Evolutionary conservation across 2,797 vertebrate genomes (phyloP).

Genomic region (Spinus pinus): DNA sequence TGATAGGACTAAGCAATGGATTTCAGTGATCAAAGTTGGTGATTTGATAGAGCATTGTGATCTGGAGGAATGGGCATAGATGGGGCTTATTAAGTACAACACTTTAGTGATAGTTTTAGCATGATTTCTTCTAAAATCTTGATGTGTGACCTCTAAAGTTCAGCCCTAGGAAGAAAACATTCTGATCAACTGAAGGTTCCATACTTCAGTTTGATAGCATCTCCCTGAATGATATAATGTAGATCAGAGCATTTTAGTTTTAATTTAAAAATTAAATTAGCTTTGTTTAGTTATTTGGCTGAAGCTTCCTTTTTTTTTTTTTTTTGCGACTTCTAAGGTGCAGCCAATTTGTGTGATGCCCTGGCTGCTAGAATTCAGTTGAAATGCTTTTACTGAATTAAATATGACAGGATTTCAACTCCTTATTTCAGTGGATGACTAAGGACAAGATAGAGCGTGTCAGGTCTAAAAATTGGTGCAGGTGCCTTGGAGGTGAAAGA

Average conservation of each 20-base stretch:
- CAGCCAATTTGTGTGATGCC: background rate
- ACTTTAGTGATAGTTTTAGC: background rate
- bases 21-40: background rate
- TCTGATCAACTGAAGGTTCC: background rate
- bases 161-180: background rate
- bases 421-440: background rate
- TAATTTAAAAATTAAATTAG: background rate
- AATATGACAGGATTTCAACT: background rate
- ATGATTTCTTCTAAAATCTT: background rate
- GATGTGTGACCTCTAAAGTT: background rate
- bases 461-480: background rate
- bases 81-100: background rate
- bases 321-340: background rate
- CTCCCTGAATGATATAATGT: background rate
- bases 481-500: conserved; percentile 1
- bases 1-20: background rate
- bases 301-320: background rate
- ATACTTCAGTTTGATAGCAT: background rate
- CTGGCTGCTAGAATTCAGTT: background rate
- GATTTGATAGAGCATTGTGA: background rate
- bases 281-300: background rate
- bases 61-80: background rate
- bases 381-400: background rate
- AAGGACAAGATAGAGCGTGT: background rate
- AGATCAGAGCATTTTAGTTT: background rate